Percentiles rank a stretch among this genome's conserved stretches.
phyloP scores from a whole-genome alignment of 2,888 invertebrate genomes.

The Sclerodermus sp. region DNA sequence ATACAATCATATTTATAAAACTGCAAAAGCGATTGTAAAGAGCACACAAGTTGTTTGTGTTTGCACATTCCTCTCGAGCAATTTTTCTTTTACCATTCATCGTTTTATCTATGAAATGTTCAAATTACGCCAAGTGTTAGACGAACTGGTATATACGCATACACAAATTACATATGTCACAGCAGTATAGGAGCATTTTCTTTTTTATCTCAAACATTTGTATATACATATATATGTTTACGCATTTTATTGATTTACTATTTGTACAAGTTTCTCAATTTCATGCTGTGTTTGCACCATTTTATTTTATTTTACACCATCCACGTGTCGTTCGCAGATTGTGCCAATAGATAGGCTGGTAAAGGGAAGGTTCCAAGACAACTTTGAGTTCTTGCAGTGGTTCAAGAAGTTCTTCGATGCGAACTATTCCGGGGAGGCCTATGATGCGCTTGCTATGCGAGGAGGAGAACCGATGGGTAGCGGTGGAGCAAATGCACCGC shows the following conservation, averaged over 20 bases:
- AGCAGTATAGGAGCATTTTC: too few species aligned
- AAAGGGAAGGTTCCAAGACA: constrained; percentile 98
- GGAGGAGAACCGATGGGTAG: constrained; percentile 85
- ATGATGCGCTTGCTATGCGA: constrained; percentile 86
- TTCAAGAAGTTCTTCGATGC: constrained; percentile 99
- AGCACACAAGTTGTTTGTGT: too few species aligned
- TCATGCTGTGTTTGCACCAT: not conserved
- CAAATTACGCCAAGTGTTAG: too few species aligned
- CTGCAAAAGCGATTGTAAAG: too few species aligned
- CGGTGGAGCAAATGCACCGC: constrained; percentile 67
- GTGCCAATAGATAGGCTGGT: constrained; percentile 93
- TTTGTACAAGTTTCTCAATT: not conserved
- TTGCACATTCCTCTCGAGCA: too few species aligned
- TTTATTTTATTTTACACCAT: constrained; percentile 26
- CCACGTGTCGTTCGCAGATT: constrained; percentile 67
- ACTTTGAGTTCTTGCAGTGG: constrained; percentile 99
- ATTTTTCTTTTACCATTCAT: too few species aligned
- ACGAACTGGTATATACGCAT: too few species aligned
- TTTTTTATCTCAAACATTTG: too few species aligned
- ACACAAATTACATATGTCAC: not conserved
- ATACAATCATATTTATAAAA: too few species aligned
- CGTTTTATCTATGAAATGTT: too few species aligned
- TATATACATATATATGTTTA: not conserved
- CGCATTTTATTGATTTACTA: not conserved
- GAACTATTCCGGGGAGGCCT: constrained; percentile 89